Conservation (phyloP, 2,113 vertebrate species). For the Reinhardtius hippoglossoides region DNA sequence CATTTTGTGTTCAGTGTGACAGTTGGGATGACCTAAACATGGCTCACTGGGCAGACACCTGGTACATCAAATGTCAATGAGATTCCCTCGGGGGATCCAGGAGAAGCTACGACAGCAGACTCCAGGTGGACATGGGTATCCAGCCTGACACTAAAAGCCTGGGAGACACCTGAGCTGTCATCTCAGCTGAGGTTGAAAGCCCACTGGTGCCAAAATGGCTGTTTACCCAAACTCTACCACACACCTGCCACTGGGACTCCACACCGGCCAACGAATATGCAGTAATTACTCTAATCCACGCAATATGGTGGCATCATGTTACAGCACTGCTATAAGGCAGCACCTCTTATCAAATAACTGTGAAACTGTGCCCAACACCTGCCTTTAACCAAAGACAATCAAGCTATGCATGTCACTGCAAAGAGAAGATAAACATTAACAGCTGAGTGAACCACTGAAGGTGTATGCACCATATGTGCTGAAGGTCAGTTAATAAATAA, state of each 20-base stretch:
- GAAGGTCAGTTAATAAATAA: neutral
- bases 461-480: constrained; percentile 13
- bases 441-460: constrained; percentile 28
- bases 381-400: constrained; percentile 71
- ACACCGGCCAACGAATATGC: constrained; percentile 64
- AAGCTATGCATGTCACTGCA: constrained; percentile 36
- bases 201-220: constrained; percentile 74
- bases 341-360: constrained; percentile 68
- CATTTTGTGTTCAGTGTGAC: constrained; percentile 43
- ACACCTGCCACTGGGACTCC: constrained; percentile 81
- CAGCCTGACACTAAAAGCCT: constrained; percentile 77
- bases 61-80: constrained; percentile 68
- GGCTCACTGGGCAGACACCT: constrained; percentile 45
- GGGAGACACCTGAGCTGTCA: constrained; percentile 77
- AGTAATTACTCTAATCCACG: constrained; percentile 81
- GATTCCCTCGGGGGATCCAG: constrained; percentile 44
- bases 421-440: constrained; percentile 47
- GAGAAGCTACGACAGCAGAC: constrained; percentile 61
- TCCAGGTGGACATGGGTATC: constrained; percentile 76
- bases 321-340: constrained; percentile 57
- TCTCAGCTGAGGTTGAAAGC: constrained; percentile 69
- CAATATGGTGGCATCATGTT: constrained; percentile 78
- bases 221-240: constrained; percentile 76
- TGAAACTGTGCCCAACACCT: constrained; percentile 75
- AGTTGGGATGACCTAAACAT: constrained; percentile 45